Base-by-base conservation (phyloP, 2,113 vertebrate species). In the Ctenomys sociabilis region DNA sequence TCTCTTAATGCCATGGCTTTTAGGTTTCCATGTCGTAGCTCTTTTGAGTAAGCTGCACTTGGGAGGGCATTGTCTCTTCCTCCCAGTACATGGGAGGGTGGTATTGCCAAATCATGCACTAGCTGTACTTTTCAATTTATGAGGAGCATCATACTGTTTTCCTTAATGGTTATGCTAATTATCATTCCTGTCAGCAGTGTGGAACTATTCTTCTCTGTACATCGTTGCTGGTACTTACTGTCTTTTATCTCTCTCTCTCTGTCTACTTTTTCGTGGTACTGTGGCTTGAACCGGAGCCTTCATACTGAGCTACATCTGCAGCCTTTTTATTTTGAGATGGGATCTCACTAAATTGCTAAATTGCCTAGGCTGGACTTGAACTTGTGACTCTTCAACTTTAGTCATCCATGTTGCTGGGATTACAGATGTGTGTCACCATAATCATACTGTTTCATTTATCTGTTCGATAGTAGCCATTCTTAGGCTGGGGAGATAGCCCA, bases 231-330 rank as follows among this genome's bases (percentile, higher is more conserved):
- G 63, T 24, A 26, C 59, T 28, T 52, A 2, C 13, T 52, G 32
- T 2, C 3, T 43, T 14, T 40, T 52, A 37, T 40, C 19, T 16
- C 3, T 57, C 19, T 16, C 3, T 19, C 0, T 16, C 3, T 57
- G 16, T 16, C 5, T 52, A 17, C 19, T 57, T 16, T 3, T 57
- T 57, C 54, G 4, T 57, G 54, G 54, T 57, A 16, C 16, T 57
- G 54, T 57, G 54, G 54, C 37, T 43, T 40, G 37, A 75, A 40
- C 37, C 37, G 5, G 37, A 22, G 22, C 72, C 37, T 75, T 75
- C 22, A 75, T 37, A 4, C 72, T 13, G 37, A 43, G 37, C 72
- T 43, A 2, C 37, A 75, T 75, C 22, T 24, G 22, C 72, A 75
- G 40, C 22, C 37, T 43, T 75, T 75, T 73, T 73, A 24, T 40